These are phyloP conservation scores for Pogonus chalceus DNA, from an alignment of 1,140 invertebrate genomes.

Conservation along the genomic window DNA sequence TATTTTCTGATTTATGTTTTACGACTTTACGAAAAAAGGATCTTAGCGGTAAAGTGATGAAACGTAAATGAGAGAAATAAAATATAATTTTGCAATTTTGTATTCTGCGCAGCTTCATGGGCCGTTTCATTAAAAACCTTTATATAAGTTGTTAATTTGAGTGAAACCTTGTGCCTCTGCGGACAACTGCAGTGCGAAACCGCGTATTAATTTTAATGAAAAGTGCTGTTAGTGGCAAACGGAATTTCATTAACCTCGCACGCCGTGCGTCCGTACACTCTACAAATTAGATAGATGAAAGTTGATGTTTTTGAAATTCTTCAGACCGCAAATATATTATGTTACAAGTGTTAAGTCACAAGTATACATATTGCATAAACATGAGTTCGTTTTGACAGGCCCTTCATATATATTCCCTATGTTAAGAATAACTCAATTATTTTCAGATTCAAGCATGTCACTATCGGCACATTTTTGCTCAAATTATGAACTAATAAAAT, in stretches of 20 bases:
- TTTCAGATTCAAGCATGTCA: too few species aligned
- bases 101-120: background rate
- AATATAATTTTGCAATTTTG: background rate
- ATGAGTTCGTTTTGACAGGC: too few species aligned
- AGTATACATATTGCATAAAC: too few species aligned
- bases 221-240: conserved; percentile 6
- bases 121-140: conserved; percentile 2
- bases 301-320: conserved; percentile 4
- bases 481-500: too few species aligned
- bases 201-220: conserved; percentile 5
- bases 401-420: too few species aligned
- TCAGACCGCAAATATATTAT: too few species aligned
- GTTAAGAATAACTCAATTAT: too few species aligned
- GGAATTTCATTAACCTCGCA: background rate
- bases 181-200: conserved; percentile 4
- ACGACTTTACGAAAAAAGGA: too few species aligned
- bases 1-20: too few species aligned
- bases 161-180: background rate
- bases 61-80: background rate
- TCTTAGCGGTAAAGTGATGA: background rate
- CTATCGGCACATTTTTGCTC: too few species aligned
- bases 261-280: background rate
- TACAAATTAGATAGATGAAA: background rate
- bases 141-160: conserved; percentile 1
- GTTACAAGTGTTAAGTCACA: too few species aligned